Evolutionary conservation across 2,797 vertebrate genomes (phyloP).

Genomic region (Enteromius treurensis): DNA sequence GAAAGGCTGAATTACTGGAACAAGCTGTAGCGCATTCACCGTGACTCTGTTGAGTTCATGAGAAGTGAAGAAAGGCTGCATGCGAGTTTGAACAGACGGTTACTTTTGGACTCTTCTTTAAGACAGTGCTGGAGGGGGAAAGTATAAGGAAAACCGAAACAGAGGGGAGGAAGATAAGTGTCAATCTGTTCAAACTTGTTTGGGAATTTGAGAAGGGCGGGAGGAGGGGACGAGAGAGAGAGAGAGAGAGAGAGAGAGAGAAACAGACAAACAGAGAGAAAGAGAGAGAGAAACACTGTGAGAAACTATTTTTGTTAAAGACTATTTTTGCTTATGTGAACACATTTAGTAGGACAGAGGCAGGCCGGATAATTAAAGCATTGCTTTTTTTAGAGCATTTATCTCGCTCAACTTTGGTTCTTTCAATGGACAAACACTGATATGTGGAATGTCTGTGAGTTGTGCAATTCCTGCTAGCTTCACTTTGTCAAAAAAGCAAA

Average conservation of each 20-base stretch:
- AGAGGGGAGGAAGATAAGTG: constrained; percentile 77
- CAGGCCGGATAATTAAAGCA: constrained; percentile 46
- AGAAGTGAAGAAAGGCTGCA: constrained; percentile 19
- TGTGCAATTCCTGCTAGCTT: constrained; percentile 74
- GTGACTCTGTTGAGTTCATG: constrained; percentile 26
- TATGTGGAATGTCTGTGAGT: constrained; percentile 66
- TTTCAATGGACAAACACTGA: constrained; percentile 62
- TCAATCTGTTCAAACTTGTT: constrained; percentile 86
- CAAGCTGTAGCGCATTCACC: constrained; percentile 37
- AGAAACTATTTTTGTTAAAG: constrained; percentile 58
- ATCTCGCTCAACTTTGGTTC: constrained; percentile 55
- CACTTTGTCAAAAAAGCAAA: constrained; percentile 61
- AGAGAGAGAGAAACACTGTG: constrained; percentile 57
- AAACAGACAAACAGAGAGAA: constrained; percentile 55
- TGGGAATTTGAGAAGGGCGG: constrained; percentile 81
- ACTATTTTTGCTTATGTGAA: constrained; percentile 63
- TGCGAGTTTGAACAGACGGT: not conserved
- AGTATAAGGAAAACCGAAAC: constrained; percentile 59
- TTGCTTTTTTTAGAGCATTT: constrained; percentile 53
- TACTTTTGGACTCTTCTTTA: constrained; percentile 38
- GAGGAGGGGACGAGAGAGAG: constrained; percentile 65
- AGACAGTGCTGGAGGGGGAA: constrained; percentile 34
- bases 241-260: constrained; percentile 54
- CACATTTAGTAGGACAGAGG: constrained; percentile 46
- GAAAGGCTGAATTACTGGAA: constrained; percentile 48